Evolutionary conservation across 2,888 invertebrate genomes (phyloP), one percentile per base, ranked within the genome.

Genomic region (Ctenicera cuprea): DNA sequence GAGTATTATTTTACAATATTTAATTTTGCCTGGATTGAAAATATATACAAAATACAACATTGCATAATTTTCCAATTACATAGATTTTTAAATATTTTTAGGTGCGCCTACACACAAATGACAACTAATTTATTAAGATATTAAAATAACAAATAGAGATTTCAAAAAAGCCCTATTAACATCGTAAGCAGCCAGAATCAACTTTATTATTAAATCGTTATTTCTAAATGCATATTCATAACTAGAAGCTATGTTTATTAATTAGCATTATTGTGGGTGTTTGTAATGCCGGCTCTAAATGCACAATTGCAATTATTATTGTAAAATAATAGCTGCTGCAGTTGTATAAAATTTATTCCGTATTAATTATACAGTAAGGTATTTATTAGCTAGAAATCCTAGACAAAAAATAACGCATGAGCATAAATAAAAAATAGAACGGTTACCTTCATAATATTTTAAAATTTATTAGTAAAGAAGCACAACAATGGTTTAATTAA

Each of bases 61-160:
- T 38, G 59, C 38, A 59, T 59, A 59, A 38, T 33, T 59, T 20
- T 20, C 12, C 59, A 59, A 20, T 59, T 59, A 59, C 54, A 30
- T 54, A 30, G 12, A 30, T 54, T 54, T 54, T 54, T 30, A 54
- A 54, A 3, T 18, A 37, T 18, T 59, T 54, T 59, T 59, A 59
- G 59, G 38, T 59, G 59, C 38, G 38, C 59, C 59, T 22, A 38
- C 59, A 38, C 59, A 38, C 3, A 18, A 59, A 38, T 16, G 59
- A 59, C 37, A 59, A 52, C 52, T 52, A 52, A 59, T 59, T 59
- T 59, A 59, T 59, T 16, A 59, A 59, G 38, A 16, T 59, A 59
- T 59, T 59, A 59, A 59, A 12, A 59, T 38, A 54, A 30, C 33
- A 30, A 54, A 30, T 50, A 45, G 45, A 45, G 18, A 45, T 33